Conservation (phyloP, 2,888 invertebrate species). For the Athripsodes cinereus region DNA sequence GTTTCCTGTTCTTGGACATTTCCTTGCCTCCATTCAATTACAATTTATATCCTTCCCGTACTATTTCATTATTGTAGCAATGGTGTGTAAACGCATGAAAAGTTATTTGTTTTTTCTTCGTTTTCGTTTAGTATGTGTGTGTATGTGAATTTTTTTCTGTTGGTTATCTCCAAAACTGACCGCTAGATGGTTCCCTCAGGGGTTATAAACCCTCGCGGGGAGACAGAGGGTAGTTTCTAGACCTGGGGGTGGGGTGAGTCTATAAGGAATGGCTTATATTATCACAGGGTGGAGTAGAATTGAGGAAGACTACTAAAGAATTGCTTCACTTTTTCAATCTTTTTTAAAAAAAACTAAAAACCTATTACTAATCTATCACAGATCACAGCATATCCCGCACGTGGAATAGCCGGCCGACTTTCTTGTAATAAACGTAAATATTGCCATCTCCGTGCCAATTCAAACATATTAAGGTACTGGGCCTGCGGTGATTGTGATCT, state of each 20-base stretch:
- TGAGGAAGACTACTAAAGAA: no score
- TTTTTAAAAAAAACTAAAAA: no score
- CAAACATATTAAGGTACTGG: no score
- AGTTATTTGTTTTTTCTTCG: slow-evolving; percentile 24
- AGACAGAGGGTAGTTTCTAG: no score
- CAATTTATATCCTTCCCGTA: slow-evolving; percentile 7
- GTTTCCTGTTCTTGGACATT: slow-evolving; percentile 4
- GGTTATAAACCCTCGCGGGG: slow-evolving; percentile 19
- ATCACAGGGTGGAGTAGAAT: no score
- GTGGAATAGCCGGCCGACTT: no score
- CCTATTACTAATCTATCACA: no score
- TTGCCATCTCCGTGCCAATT: no score
- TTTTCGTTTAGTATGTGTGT: slow-evolving; percentile 8
- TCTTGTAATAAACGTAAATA: no score
- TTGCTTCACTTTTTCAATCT: no score
- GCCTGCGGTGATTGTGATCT: no score
- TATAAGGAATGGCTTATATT: neutral
- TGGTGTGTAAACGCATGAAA: slow-evolving; percentile 19
- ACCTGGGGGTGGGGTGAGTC: slow-evolving; percentile 3
- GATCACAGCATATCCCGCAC: no score
- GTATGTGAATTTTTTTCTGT: slow-evolving; percentile 21
- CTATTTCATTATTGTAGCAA: slow-evolving; percentile 17
- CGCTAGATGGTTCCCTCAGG: slow-evolving; percentile 26
- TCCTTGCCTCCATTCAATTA: slow-evolving; percentile 4
- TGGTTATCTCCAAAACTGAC: slow-evolving; percentile 26